Evolutionary conservation across 2,888 invertebrate species (phyloP).

Genomic region (Erpobdella octoculata): DNA sequence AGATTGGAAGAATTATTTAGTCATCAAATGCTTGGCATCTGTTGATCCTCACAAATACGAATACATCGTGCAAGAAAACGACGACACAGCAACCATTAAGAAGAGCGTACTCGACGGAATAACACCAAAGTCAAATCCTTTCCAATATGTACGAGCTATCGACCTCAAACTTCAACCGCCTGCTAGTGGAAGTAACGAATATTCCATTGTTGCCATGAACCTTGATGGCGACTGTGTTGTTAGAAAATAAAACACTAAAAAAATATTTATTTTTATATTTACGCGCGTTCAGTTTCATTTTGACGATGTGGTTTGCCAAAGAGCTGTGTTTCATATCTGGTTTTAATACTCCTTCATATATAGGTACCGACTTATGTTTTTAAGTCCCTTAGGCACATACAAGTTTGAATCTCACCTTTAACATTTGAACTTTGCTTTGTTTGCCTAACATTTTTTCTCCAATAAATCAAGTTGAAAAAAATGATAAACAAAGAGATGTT

Average conservation of each 20-base stretch:
- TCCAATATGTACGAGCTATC: slow-evolving; percentile 15
- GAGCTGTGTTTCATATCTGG: too few relatives aligned
- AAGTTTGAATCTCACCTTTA: too few relatives aligned
- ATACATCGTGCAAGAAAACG: slow-evolving; percentile 7
- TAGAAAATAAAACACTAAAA: slow-evolving; percentile 14
- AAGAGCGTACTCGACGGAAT: neutral
- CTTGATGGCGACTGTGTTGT: slow-evolving; percentile 21
- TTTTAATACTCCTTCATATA: too few relatives aligned
- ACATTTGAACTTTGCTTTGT: too few relatives aligned
- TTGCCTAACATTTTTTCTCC: too few relatives aligned
- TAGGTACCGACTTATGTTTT: too few relatives aligned
- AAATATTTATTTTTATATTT: too few relatives aligned
- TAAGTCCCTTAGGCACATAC: too few relatives aligned
- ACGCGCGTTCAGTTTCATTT: too few relatives aligned
- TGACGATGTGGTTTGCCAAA: too few relatives aligned
- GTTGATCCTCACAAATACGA: neutral
- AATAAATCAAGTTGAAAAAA: too few relatives aligned
- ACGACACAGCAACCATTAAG: neutral
- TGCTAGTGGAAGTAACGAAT: neutral
- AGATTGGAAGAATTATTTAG: neutral
- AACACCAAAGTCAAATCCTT: slow-evolving; percentile 6
- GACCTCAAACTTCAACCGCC: slow-evolving; percentile 7
- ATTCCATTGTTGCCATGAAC: slow-evolving; percentile 16
- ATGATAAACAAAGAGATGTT: too few relatives aligned
- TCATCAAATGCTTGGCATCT: neutral